A percentile compares a stretch with the other conserved stretches of the same genome.
Evolutionary conservation across 2,797 vertebrate species (phyloP).

Genomic region (Myoxocephalus aenaeus): DNA sequence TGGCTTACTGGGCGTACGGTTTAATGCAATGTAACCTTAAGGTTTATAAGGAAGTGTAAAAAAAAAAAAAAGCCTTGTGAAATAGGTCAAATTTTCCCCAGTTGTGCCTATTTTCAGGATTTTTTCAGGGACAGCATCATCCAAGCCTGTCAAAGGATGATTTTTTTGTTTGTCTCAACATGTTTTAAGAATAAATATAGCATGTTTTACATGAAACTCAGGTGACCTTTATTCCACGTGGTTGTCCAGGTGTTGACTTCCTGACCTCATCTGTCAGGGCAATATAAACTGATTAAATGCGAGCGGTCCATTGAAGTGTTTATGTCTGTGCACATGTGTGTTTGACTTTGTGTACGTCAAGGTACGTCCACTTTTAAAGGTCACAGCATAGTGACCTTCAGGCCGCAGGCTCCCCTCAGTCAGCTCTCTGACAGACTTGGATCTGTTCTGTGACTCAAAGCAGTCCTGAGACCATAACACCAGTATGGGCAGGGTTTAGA

Average conservation of each 20-base stretch:
- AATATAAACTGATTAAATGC: neutral
- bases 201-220: neutral
- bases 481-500: neutral
- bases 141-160: neutral
- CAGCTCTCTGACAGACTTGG: constrained; percentile 28
- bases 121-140: neutral
- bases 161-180: neutral
- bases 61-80: neutral
- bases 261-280: neutral
- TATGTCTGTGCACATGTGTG: neutral
- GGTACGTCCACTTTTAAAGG: constrained; percentile 30
- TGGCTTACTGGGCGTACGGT: neutral
- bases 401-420: constrained; percentile 33
- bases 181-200: no score
- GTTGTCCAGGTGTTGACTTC: constrained; percentile 8
- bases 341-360: constrained; percentile 16
- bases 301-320: neutral
- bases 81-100: neutral
- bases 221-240: constrained; percentile 35
- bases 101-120: neutral
- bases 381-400: constrained; percentile 16
- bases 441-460: constrained; percentile 2
- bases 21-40: constrained; percentile 9
- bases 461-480: constrained; percentile 3
- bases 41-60: neutral